Base-by-base conservation (phyloP, 1,140 invertebrate species). In the Ostrea edulis region DNA sequence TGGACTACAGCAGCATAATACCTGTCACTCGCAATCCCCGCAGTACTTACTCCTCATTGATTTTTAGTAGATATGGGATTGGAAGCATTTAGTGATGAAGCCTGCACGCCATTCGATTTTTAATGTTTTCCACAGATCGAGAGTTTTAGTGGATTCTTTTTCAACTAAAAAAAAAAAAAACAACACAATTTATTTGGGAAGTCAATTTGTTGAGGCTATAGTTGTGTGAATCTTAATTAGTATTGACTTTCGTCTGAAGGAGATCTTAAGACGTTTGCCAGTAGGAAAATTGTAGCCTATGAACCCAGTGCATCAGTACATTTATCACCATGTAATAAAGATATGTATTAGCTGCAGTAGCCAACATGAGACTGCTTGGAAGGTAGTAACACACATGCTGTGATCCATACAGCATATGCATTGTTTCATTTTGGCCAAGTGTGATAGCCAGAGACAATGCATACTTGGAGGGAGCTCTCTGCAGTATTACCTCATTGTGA, bases 391-490 rank as follows among this genome's bases (percentile, higher is more conserved):
- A 77, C 68, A 77, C 68, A 77, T 77, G 68, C 68, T 77, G 68
- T 22, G 68, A 77, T 29, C 68, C 8, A 4, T 29, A 35, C 68
- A 77, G 25, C 68, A 77, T 77, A 77, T 77, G 68, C 68, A 77
- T 77, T 77, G 68, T 77, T 77, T 77, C 68, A 77, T 77, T 77
- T 77, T 77, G 68, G 68, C 68, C 68, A 77, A 77, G 68, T 77
- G 68, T 77, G 68, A 77, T 77, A 77, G 68, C 68, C 68, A 77
- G 12, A 77, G 68, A 77, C 68, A 77, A 77, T 77, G 68, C 29
- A 77, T 77, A 14, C 25, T 77, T 35, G 68, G 68, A 22, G 22
- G 68, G 9, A 14, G 68, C 68, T 77, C 29, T 17, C 68, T 35
- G 22, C 25, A 77, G 29, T 29, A 77, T 77, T 77, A 77, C 68